Conservation (phyloP, 2,113 vertebrate species). For the Arvicanthis niloticus region DNA sequence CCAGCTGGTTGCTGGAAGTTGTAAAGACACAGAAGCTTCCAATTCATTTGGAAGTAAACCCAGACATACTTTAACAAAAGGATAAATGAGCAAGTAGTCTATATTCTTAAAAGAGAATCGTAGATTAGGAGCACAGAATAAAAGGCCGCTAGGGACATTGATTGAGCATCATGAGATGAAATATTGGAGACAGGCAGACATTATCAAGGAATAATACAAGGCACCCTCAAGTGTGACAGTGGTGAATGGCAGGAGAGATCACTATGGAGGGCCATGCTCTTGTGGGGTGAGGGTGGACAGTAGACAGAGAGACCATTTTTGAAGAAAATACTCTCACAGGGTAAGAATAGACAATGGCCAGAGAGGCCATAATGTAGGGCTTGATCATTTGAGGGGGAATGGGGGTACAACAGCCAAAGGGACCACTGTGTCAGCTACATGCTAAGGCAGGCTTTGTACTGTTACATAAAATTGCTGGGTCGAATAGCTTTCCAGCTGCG, state of each 20-base stretch:
- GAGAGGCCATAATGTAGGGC: neutral
- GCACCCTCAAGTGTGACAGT: too few species aligned
- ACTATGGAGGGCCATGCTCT: neutral
- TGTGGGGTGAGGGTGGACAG: neutral
- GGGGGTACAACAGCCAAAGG: too few species aligned
- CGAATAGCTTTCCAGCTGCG: neutral
- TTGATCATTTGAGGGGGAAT: too few species aligned
- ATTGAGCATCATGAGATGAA: neutral
- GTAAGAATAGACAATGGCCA: neutral
- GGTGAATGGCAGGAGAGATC: neutral
- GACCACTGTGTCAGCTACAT: too few species aligned
- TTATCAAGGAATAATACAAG: neutral
- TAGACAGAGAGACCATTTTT: neutral
- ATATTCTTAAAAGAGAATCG: conserved; percentile 6
- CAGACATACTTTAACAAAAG: neutral
- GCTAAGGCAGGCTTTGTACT: neutral
- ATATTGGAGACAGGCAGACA: neutral
- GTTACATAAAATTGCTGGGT: neutral
- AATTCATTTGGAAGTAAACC: neutral
- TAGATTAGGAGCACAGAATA: neutral
- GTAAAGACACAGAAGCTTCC: neutral
- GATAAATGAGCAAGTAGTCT: neutral
- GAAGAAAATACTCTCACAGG: too few species aligned
- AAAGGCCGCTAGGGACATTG: neutral
- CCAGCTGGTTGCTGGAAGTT: neutral